phyloP scores from a whole-genome alignment of 1,140 invertebrate genomes.

The Tachypleus tridentatus region DNA sequence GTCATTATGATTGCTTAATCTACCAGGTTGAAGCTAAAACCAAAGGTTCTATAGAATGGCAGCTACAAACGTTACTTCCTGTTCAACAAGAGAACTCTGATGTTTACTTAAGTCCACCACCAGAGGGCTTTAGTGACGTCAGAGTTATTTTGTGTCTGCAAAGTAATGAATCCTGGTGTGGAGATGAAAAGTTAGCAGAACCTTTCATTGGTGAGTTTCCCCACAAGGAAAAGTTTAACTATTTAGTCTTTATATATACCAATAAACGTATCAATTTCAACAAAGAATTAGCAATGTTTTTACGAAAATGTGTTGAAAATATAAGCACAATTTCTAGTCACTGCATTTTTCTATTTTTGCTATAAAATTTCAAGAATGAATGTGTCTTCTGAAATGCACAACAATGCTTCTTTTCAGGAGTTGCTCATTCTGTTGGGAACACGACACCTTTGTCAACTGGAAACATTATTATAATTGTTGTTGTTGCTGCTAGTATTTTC shows the following conservation, averaged over 20 bases:
- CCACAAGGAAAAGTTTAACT: too few species aligned
- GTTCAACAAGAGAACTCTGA: slow-evolving; percentile 26
- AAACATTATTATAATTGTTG: background rate
- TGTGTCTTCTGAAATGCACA: too few species aligned
- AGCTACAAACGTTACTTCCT: slow-evolving; percentile 13
- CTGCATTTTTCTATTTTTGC: too few species aligned
- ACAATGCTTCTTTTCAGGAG: too few species aligned
- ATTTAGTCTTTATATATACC: too few species aligned
- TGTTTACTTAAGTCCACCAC: slow-evolving; percentile 32
- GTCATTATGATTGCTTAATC: background rate
- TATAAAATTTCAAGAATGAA: too few species aligned
- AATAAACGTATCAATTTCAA: too few species aligned
- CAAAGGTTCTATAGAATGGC: slow-evolving; percentile 18
- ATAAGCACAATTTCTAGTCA: too few species aligned
- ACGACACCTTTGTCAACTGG: too few species aligned
- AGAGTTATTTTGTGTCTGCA: slow-evolving; percentile 63
- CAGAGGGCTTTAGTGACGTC: slow-evolving; percentile 36
- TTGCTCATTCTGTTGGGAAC: too few species aligned
- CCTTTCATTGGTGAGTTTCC: background rate
- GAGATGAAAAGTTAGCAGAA: slow-evolving; percentile 39
- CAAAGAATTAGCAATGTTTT: too few species aligned
- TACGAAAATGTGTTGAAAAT: too few species aligned
- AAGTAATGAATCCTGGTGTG: slow-evolving; percentile 62
- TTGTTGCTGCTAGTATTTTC: background rate
- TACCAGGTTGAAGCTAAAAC: slow-evolving; percentile 13